Evolutionary conservation across 1,140 invertebrate species (phyloP).

Genomic region (Charaxes varanes): DNA sequence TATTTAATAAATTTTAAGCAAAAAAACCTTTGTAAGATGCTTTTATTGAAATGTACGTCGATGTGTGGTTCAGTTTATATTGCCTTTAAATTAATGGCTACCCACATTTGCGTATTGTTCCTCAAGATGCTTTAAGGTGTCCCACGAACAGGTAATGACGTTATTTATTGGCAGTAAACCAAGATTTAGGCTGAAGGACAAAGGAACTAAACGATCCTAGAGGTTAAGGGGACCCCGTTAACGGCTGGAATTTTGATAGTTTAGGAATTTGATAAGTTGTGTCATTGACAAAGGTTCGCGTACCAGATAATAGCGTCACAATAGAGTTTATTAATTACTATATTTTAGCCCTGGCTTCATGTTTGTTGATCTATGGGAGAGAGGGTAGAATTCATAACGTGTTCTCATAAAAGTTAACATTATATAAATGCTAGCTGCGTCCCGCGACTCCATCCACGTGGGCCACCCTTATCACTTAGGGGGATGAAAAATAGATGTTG

Average conservation of each 20-base stretch:
- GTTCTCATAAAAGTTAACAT: too few species aligned
- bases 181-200: conserved; percentile 40
- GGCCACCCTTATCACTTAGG: too few species aligned
- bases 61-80: conserved; percentile 52
- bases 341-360: neutral
- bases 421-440: too few species aligned
- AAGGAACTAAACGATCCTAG: conserved; percentile 43
- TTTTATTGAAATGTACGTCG: too few species aligned
- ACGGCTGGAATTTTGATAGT: conserved; percentile 40
- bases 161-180: conserved; percentile 63
- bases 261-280: conserved; percentile 18
- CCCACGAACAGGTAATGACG: conserved; percentile 60
- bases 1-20: too few species aligned
- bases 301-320: too few species aligned
- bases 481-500: too few species aligned
- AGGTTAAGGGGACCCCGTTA: conserved; percentile 35
- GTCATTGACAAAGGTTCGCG: neutral
- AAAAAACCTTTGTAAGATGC: too few species aligned
- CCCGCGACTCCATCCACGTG: too few species aligned
- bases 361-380: too few species aligned
- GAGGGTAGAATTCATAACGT: too few species aligned
- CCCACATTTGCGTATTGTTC: conserved; percentile 60
- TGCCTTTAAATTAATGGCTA: conserved; percentile 50
- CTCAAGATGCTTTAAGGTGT: conserved; percentile 44
- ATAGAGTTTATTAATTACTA: too few species aligned